Evolutionary conservation across 2,113 vertebrate species (phyloP).

Genomic region (Phoenicopterus ruber): DNA sequence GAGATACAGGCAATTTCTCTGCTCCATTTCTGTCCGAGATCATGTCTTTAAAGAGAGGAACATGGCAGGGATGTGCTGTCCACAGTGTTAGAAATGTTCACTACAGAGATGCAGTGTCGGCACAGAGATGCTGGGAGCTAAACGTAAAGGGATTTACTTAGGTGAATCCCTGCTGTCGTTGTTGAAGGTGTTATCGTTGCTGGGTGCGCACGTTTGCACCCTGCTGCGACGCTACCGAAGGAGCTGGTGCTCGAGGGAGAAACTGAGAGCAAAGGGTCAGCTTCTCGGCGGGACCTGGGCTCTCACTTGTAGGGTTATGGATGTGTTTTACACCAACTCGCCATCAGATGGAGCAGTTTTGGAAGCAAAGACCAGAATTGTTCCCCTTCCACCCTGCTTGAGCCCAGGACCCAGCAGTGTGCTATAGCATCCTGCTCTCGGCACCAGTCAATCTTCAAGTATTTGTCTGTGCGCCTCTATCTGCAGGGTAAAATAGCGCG

Average conservation of each 20-base stretch:
- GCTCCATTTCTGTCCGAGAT: neutral
- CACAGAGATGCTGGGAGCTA: neutral
- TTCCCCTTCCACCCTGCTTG: neutral
- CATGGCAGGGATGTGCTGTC: neutral
- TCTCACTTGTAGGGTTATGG: neutral
- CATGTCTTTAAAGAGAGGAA: neutral
- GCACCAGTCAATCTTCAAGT: neutral
- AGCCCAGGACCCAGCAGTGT: neutral
- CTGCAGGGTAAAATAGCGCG: accelerated
- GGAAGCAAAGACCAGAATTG: neutral
- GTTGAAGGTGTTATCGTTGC: neutral
- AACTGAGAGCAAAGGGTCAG: neutral
- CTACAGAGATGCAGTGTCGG: neutral
- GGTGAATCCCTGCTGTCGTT: too few relatives aligned
- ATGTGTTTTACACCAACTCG: neutral
- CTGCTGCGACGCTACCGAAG: neutral
- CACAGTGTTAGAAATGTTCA: neutral
- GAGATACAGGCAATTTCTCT: neutral
- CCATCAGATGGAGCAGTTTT: conserved; percentile 62
- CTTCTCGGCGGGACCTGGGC: accelerated
- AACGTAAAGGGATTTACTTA: neutral
- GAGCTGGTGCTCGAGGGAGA: neutral
- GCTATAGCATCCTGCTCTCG: neutral
- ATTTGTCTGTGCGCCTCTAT: neutral
- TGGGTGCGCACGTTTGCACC: neutral